Evolutionary conservation across 2,888 invertebrate species (phyloP), one percentile per base, ranked within the genome.

Genomic region (Tipula lateralis): DNA sequence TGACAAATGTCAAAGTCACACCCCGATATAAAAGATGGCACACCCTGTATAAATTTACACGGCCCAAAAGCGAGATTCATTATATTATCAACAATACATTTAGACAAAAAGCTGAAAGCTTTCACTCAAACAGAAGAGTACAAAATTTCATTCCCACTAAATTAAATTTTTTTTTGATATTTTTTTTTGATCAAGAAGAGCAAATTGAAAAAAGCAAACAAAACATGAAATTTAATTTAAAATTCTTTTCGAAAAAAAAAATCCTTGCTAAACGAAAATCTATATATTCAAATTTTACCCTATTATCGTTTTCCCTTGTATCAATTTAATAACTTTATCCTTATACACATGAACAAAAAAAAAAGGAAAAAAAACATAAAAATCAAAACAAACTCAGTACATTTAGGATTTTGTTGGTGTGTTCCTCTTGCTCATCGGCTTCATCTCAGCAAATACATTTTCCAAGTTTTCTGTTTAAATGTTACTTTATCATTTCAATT

Each of bases 241-340:
- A 66, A 66, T 24, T 66, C 24, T 24, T 66, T 66, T 50, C 16
- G 66, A 19, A 19, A 44, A 44, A n/a, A 39, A 39, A 44, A 50
- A 24, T 66, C 24, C 24, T 66, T 66, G 66, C 66, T 66, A 66
- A 66, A 66, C 66, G 66, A 66, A 66, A 66, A 66, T 66, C 66
- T 66, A 66, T 66, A 44, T 44, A 66, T 66, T 66, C 66, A 66
- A 66, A 66, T 66, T 66, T 24, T 66, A 66, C 66, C 66, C 66
- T 66, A 66, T 66, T 66, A 66, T 66, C 66, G 66, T 66, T 66
- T n/a, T 66, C 66, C 66, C 66, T 66, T 66, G 66, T 66, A 66
- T 66, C 66, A 66, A 66, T 66, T 66, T 66, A 66, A 66, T 66
- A 66, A 66, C 66, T 66, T 66, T 66, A 66, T 66, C 66, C 66